Base-by-base conservation (phyloP, 2,888 invertebrate species). In the Caenorhabditis panamensis region DNA sequence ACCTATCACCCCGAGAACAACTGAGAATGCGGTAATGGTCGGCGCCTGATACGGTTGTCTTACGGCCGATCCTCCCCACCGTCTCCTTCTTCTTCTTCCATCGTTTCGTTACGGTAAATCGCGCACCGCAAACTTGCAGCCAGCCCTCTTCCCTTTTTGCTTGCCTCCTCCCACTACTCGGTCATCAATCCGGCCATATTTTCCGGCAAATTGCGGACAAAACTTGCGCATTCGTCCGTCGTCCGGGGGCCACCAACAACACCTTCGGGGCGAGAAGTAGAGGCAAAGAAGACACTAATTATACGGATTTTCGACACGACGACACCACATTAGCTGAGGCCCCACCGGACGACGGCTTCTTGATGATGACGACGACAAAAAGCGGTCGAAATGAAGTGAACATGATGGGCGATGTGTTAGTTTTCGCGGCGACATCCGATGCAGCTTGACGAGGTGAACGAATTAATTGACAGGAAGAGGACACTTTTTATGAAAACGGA, bases 191-290 rank as follows among this genome's bases (percentile, higher is more conserved):
- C 73, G 64, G 64, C 64, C 73, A 73, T 73, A 73, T 73, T 73
- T 73, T 73, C 66, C 73, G 73, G 73, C 73, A 73, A 73, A 73
- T 73, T 73, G 64, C 64, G 73, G 73, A 73, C 73, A 73, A 73
- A 53, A 73, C 72, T 71, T 63, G 62, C 62, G 71, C 44, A 41
- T 56, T 61, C 63, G 37, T 62, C 31, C 62, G 37, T 31, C 36
- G 56, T 28, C 28, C n/a, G 8, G 44, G 63, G 47, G 13, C 59
- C 49, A 24, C 41, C 56, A 28, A 69, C 62, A 61, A 71, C 63
- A 71, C 71, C 62, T 73, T 49, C 31, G 41, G 31, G 26, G 69
- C 31, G 62, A 37, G 71, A n/a, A n/a, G n/a, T n/a, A n/a, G n/a
- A n/a, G n/a, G n/a, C n/a, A n/a, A 24, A 36, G 37, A 54, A 26